Percentiles rank a stretch among this genome's conserved stretches.
phyloP scores from a whole-genome alignment of 2,113 vertebrate species.

The Pseudopodoces humilis region DNA sequence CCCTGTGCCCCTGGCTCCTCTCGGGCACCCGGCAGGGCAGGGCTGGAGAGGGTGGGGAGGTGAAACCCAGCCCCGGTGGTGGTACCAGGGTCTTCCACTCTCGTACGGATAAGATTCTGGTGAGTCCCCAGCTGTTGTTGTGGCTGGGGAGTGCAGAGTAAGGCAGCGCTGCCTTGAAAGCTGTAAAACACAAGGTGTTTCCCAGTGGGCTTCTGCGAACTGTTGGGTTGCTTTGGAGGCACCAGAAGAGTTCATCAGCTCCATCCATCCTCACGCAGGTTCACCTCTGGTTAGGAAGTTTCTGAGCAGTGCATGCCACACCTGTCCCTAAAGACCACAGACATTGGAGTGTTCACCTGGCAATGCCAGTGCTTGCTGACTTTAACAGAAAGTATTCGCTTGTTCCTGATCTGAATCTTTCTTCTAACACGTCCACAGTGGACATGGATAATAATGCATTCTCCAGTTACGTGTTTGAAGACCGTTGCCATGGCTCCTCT shows the following conservation, averaged over 20 bases:
- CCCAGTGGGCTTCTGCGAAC: neutral
- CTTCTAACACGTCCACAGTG: neutral
- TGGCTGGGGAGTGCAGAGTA: neutral
- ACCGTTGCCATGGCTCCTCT: neutral
- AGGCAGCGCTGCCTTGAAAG: neutral
- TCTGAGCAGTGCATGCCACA: neutral
- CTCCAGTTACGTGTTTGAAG: rapidly evolving
- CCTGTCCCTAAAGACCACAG: no score
- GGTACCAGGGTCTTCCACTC: rapidly evolving
- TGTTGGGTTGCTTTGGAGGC: rapidly evolving
- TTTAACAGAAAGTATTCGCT: neutral
- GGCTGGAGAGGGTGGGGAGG: neutral
- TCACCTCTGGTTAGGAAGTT: no score
- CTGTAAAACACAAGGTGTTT: neutral
- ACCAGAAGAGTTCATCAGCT: neutral
- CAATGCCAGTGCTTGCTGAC: neutral
- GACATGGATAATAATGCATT: neutral
- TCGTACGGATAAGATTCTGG: no score
- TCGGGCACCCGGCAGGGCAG: neutral
- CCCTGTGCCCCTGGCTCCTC: no score
- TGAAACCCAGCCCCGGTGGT: no score
- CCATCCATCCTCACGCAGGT: rapidly evolving
- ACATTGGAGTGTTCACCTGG: rapidly evolving
- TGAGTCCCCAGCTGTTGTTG: neutral
- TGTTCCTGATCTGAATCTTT: neutral